Conservation (phyloP, 2,797 vertebrate species). For the Sarcophilus harrisii region DNA sequence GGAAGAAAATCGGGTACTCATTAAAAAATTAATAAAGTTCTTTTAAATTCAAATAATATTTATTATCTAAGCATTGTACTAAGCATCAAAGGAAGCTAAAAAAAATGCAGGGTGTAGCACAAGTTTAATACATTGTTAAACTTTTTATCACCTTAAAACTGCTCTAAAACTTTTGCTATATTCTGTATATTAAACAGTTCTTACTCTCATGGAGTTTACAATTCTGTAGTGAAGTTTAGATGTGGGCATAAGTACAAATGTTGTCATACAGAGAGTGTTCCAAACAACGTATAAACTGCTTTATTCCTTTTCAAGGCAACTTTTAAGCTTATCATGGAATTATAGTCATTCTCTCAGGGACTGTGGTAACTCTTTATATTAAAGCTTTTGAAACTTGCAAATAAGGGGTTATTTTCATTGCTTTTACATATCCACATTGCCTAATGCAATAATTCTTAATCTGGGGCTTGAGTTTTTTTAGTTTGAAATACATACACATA, state of each 20-base stretch:
- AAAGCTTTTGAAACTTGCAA: background rate
- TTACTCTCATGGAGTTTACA: background rate
- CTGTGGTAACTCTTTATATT: background rate
- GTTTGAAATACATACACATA: background rate
- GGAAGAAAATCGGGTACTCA: background rate
- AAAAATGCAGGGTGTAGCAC: background rate
- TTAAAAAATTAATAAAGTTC: background rate
- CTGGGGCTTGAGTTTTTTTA: background rate
- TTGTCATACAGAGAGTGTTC: background rate
- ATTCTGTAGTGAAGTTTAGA: background rate
- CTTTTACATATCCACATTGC: background rate
- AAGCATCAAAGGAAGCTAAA: background rate
- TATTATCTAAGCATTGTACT: background rate
- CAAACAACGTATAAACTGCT: background rate
- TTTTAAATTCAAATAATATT: background rate
- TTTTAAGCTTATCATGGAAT: background rate
- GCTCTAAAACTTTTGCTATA: background rate
- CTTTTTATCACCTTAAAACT: background rate
- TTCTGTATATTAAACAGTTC: background rate
- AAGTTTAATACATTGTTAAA: background rate
- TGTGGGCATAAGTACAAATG: background rate
- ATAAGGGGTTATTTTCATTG: conserved; percentile 1
- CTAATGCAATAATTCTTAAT: background rate
- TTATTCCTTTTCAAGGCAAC: background rate
- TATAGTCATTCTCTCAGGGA: conserved; percentile 13